Conservation (phyloP, 2,113 vertebrate genomes). For the Anhinga rufa region DNA sequence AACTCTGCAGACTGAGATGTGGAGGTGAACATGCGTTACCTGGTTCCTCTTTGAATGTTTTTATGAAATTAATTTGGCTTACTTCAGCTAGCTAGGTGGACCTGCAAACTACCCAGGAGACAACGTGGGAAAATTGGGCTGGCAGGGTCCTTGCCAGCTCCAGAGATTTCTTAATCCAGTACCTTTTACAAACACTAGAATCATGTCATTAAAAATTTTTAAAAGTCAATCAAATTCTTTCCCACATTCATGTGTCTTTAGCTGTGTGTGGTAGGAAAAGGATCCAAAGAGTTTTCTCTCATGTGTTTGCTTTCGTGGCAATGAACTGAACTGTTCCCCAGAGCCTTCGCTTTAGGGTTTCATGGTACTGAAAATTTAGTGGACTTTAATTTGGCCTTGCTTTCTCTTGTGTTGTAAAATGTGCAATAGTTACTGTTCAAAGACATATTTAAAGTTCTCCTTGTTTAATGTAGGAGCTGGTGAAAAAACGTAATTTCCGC, state of each 20-base stretch:
- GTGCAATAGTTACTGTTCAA: neutral
- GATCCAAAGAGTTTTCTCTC: conserved; percentile 22
- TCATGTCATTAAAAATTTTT: neutral
- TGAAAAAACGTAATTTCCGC: neutral
- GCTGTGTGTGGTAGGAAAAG: conserved; percentile 37
- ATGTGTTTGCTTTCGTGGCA: conserved; percentile 3
- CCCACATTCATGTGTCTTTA: neutral
- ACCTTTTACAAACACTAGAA: neutral
- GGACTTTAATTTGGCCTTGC: conserved; percentile 12
- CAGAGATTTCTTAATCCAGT: neutral
- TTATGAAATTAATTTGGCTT: neutral
- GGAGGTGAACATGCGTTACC: neutral
- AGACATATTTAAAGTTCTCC: neutral
- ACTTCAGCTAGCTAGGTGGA: neutral
- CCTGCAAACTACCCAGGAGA: neutral
- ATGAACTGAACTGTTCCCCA: neutral
- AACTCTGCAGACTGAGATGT: neutral
- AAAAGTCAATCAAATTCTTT: conserved; percentile 10
- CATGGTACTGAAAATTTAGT: neutral
- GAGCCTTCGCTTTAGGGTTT: neutral
- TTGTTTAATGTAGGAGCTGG: neutral
- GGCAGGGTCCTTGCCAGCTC: neutral
- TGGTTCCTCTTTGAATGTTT: neutral
- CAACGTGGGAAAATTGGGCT: neutral
- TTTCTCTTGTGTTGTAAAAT: neutral